phyloP scores from a whole-genome alignment of 1,140 invertebrate species.

The Manduca sexta region DNA sequence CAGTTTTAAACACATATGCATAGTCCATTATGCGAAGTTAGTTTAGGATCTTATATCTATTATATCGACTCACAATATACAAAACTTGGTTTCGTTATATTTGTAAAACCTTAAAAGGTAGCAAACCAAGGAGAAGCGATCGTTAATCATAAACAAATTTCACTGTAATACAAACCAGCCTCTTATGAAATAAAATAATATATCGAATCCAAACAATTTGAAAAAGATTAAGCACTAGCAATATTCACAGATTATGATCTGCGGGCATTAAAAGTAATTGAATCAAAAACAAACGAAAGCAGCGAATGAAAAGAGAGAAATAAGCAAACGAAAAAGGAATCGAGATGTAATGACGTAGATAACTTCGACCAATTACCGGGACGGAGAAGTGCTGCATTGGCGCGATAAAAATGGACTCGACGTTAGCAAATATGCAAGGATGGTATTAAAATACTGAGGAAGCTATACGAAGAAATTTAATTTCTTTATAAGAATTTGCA shows the following conservation, averaged over 20 bases:
- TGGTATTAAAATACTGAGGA: slow-evolving; percentile 12
- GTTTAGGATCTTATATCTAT: too few relatives aligned
- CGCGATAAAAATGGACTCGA: slow-evolving; percentile 57
- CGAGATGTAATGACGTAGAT: slow-evolving; percentile 71
- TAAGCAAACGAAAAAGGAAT: slow-evolving; percentile 53
- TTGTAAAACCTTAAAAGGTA: too few relatives aligned
- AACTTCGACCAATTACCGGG: slow-evolving; percentile 67
- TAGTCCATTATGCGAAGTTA: too few relatives aligned
- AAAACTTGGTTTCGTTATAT: too few relatives aligned
- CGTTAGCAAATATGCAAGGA: slow-evolving; percentile 58
- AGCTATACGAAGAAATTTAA: background rate
- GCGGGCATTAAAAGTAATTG: slow-evolving; percentile 59
- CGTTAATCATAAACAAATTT: too few relatives aligned
- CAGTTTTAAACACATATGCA: too few relatives aligned
- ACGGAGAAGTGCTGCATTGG: slow-evolving; percentile 59
- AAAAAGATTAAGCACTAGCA: slow-evolving; percentile 16
- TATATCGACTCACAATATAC: too few relatives aligned
- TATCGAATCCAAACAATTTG: background rate
- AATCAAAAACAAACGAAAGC: slow-evolving; percentile 64
- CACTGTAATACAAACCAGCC: too few relatives aligned
- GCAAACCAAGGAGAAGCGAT: too few relatives aligned
- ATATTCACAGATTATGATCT: slow-evolving; percentile 35
- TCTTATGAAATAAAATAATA: slow-evolving; percentile 1
- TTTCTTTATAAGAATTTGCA: background rate
- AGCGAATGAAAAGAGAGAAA: slow-evolving; percentile 48